These are phyloP conservation scores for Colius striatus DNA, from an alignment of 2,113 vertebrate species.

Conservation along the genomic window DNA sequence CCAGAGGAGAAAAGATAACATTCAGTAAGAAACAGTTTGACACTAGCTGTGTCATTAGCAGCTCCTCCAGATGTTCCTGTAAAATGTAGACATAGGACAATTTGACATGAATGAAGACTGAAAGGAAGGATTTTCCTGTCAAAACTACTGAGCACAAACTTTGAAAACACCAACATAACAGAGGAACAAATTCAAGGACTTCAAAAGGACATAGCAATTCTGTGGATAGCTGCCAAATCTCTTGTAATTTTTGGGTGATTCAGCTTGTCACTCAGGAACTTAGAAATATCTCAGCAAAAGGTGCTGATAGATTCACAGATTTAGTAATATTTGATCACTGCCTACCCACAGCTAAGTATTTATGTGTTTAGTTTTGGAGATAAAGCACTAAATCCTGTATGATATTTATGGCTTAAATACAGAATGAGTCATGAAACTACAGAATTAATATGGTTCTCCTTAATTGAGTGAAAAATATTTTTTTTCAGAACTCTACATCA, in stretches of 20 bases:
- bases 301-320: background rate
- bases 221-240: background rate
- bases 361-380: background rate
- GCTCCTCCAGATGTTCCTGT: background rate
- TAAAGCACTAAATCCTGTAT: background rate
- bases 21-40: background rate
- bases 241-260: background rate
- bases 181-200: background rate
- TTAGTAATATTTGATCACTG: background rate
- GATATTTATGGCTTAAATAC: background rate
- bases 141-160: background rate
- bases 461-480: background rate
- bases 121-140: background rate
- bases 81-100: fast-evolving
- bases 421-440: background rate
- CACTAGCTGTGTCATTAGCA: background rate
- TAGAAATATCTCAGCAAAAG: background rate
- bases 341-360: background rate
- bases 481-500: fast-evolving
- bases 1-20: background rate
- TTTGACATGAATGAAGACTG: background rate
- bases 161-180: background rate
- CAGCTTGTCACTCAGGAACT: background rate
- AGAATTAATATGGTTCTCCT: background rate
- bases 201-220: background rate